These are phyloP conservation scores for Diorhabda carinulata DNA, from an alignment of 1,140 invertebrate genomes.

Conservation along the genomic window DNA sequence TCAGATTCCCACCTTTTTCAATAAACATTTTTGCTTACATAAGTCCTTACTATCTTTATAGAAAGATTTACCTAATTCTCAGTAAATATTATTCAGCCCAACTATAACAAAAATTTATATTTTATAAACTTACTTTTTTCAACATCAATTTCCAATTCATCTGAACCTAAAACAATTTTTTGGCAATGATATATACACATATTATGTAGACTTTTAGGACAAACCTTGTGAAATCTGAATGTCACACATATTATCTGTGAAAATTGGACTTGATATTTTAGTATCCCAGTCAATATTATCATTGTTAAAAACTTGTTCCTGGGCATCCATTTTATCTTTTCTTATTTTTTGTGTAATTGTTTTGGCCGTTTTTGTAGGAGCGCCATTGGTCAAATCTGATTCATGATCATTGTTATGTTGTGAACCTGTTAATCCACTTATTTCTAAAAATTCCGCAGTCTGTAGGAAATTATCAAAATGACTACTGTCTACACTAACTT, in stretches of 20 bases:
- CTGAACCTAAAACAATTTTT: conserved; percentile 5
- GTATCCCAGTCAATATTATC: not conserved
- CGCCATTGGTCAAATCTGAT: conserved; percentile 16
- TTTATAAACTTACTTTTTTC: conserved; percentile 7
- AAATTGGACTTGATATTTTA: not conserved
- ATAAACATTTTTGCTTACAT: no score
- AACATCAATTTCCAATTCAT: not conserved
- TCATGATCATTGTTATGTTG: conserved; percentile 19
- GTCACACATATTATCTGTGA: conserved; percentile 10
- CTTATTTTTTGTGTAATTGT: not conserved
- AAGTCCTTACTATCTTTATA: no score
- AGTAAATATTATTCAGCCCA: no score
- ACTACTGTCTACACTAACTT: conserved; percentile 65
- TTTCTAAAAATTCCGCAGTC: conserved; percentile 61
- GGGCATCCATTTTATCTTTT: conserved; percentile 5
- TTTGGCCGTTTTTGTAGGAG: not conserved
- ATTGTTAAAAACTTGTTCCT: not conserved
- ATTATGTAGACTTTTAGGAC: not conserved
- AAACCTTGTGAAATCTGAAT: conserved; percentile 7
- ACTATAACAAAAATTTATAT: not conserved
- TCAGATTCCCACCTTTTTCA: no score
- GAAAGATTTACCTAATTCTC: no score
- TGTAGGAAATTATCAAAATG: conserved; percentile 60
- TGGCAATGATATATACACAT: not conserved
- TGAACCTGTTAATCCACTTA: conserved; percentile 60